Evolutionary conservation across 2,113 vertebrate species (phyloP), one percentile per base, ranked within the genome.

Genomic region (Cyphomyrus discorhynchus): DNA sequence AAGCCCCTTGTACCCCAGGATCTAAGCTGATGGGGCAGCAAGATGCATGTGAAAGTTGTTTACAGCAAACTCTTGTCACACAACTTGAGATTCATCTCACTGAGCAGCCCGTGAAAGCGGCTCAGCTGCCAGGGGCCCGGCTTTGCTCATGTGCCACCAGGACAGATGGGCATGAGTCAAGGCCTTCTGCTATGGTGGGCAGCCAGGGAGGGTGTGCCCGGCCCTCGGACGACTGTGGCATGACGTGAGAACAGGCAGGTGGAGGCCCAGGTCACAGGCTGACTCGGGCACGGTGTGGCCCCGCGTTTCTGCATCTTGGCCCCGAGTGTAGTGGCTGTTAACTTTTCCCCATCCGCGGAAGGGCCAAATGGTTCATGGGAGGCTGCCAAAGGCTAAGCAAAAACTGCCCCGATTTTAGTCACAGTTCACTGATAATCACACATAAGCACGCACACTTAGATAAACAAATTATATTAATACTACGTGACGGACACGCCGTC

Each of bases 151-250:
- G 80, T 62, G 77, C 77, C 77, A 89, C 80, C 52, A 62, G 77
- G 77, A 89, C 89, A 89, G 89, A 89, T 89, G 89, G 89, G 89
- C 80, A 62, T 89, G 89, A 89, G 89, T 89, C 89, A 89, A 83
- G 89, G 89, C 89, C 89, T 89, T 89, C 80, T 89, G 89, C 89
- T 89, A 27, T 89, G 80, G 89, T 89, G 89, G 89, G 89, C 77
- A 89, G 89, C 80, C 39, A n/a, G 89, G 35, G 88, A 83, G 88
- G 88, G 88, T 56, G 31, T 56, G 89, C 77, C 77, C 80, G 39
- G 89, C 77, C 77, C 89, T 85, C 35, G 52, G 77, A 77, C 53
- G 52, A 46, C 77, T 89, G 88, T 13, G 21, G 77, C 88, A 89
- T 77, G 77, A 89, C 31, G 88, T 35, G 77, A 49, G 77, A 35